Evolutionary conservation across 1,140 invertebrate species (phyloP), one percentile per base, ranked within the genome.

Genomic region (Leucophenga varia): DNA sequence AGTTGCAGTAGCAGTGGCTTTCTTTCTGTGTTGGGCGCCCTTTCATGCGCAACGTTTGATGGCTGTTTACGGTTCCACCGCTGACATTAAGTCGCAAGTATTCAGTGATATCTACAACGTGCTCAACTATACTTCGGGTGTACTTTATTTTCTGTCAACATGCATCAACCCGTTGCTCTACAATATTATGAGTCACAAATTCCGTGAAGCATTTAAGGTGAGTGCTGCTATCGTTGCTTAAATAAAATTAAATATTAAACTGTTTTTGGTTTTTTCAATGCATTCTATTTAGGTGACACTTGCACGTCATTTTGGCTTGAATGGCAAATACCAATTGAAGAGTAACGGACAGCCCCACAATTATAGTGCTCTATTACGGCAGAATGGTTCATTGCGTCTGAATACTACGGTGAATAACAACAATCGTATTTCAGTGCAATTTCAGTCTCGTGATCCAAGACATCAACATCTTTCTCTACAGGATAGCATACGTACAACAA

Each of bases 1-100:
- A 96, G 93, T 95, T 69, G 91, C 91, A 44, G 93, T 97, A 7
- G 93, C 95, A n/a, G 86, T 92, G 6, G 89, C 91, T 3, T 97
- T 97, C 77, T 95, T 96, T 77, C 80, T 95, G 12, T 96, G 93
- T 76, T 97, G 93, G 91, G 91, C 91, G 1, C 93, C 94, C 5
- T 96, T 95, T 73, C 93, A 97, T 65, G 86, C 89, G 1, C 94
- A 97, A 64, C 77, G 90, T 2, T 75, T 93, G 3, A 78, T 89
- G 14, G 86, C 86, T 1, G 83, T 89, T 2, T 88, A 90, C 50
- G 83, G 81, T 19, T 44, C 41, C 49, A 55, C 54, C 61, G 34
- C 46, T 69, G 38, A 65, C 71, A 78, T 48, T 64, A 79, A 47
- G 51, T 52, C 17, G 69, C 71, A 2, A 65, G 61, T 43, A 65